Evolutionary conservation across 2,113 vertebrate species (phyloP).

Genomic region (Glareola pratincola): DNA sequence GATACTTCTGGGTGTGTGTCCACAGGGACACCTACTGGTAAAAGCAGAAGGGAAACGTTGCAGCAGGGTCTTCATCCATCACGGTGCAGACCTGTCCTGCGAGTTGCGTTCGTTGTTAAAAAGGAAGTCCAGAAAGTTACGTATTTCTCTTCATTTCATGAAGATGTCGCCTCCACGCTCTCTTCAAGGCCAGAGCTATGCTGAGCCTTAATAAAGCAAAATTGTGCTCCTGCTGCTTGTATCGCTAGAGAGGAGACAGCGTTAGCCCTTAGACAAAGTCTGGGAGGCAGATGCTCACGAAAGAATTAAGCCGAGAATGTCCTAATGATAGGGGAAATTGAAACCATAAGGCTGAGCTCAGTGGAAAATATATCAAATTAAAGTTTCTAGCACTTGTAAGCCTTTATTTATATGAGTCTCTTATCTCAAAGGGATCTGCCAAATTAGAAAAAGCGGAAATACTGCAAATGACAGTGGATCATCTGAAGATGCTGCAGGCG

Average conservation of each 20-base stretch:
- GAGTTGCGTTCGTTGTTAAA: not conserved
- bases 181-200: not conserved
- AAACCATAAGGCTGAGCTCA: slow-evolving; percentile 52
- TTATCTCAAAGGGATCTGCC: slow-evolving; percentile 87
- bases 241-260: not conserved
- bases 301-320: slow-evolving; percentile 53
- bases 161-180: not conserved
- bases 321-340: slow-evolving; percentile 56
- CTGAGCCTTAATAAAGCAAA: not conserved
- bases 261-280: slow-evolving; percentile 19
- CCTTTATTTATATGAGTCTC: slow-evolving; percentile 57
- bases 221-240: not conserved
- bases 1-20: not conserved
- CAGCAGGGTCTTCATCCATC: not conserved
- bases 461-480: slow-evolving; percentile 98
- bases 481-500: slow-evolving; percentile 95
- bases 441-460: slow-evolving; percentile 99
- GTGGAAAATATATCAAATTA: slow-evolving; percentile 48
- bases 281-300: slow-evolving; percentile 50
- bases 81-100: not conserved
- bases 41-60: not conserved
- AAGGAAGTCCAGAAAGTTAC: not conserved
- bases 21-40: slow-evolving; percentile 75
- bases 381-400: slow-evolving; percentile 51
- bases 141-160: not conserved